phyloP scores from a whole-genome alignment of 30 jellyfish, hydroid and myxozoan species.

The Cassiopea xamachana region DNA sequence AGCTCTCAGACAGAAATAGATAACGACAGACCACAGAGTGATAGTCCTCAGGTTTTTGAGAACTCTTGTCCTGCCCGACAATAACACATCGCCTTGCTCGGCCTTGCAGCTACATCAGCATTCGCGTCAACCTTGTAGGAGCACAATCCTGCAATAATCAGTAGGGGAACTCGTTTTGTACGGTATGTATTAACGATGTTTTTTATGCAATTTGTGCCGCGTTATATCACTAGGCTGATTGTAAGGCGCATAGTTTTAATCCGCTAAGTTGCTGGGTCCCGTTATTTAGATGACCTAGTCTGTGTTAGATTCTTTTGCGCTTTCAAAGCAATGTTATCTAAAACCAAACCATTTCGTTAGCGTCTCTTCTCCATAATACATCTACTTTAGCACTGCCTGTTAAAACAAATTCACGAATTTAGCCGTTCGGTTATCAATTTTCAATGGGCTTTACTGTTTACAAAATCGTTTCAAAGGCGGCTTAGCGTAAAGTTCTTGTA shows the following conservation, averaged over 20 bases:
- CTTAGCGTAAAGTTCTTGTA: conserved; percentile 4
- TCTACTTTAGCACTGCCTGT: neutral
- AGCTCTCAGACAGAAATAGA: conserved; percentile 84
- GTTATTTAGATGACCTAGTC: conserved; percentile 22
- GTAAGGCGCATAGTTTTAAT: neutral
- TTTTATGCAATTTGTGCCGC: neutral
- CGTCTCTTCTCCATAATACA: neutral
- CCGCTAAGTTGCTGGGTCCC: conserved; percentile 17
- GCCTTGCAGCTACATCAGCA: neutral
- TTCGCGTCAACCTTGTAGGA: neutral
- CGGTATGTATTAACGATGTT: conserved; percentile 1
- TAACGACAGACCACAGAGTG: conserved; percentile 73
- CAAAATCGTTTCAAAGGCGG: neutral
- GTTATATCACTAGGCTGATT: neutral
- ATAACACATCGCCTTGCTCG: conserved; percentile 30
- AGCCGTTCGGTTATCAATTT: conserved; percentile 10
- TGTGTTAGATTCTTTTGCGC: neutral
- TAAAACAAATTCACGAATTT: neutral
- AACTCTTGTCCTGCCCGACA: conserved; percentile 37
- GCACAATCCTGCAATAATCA: neutral
- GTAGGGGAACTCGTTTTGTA: neutral
- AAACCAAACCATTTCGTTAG: neutral
- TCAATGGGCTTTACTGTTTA: conserved; percentile 29
- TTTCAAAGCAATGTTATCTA: neutral
- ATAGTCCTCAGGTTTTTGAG: conserved; percentile 51